phyloP scores from a whole-genome alignment of 2,888 invertebrate species.

The Protonemura montana region DNA sequence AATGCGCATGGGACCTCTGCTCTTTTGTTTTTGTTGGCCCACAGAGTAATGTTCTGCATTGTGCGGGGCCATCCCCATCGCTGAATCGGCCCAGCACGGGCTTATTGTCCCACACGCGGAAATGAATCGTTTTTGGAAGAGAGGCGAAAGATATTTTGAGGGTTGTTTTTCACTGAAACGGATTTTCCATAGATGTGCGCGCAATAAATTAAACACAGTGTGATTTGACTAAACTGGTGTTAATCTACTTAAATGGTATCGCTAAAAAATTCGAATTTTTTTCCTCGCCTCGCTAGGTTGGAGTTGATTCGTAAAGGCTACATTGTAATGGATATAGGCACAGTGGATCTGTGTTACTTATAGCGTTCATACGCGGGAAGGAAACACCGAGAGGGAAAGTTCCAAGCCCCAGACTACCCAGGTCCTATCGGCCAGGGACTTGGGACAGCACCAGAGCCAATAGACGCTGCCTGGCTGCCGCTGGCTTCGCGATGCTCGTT shows the following conservation, averaged over 20 bases:
- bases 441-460: background rate
- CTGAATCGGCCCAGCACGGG: background rate
- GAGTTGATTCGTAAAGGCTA: too few species aligned
- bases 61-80: background rate
- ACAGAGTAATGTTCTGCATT: background rate
- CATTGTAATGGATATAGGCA: too few species aligned
- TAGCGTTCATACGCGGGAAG: too few species aligned
- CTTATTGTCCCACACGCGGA: background rate
- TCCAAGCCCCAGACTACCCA: too few species aligned
- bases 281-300: too few species aligned
- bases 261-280: background rate
- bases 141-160: background rate
- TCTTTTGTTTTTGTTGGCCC: background rate
- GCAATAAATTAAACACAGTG: background rate
- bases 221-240: constrained; percentile 12
- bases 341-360: too few species aligned
- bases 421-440: background rate
- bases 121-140: constrained; percentile 12
- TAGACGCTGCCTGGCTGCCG: background rate
- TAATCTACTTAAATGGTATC: constrained; percentile 5
- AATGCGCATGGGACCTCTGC: background rate
- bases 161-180: background rate
- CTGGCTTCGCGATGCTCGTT: background rate
- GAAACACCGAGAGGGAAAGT: too few species aligned
- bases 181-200: background rate